These are phyloP conservation scores for Heterohyrax brucei DNA, from an alignment of 2,797 vertebrate species.

Conservation along the genomic window DNA sequence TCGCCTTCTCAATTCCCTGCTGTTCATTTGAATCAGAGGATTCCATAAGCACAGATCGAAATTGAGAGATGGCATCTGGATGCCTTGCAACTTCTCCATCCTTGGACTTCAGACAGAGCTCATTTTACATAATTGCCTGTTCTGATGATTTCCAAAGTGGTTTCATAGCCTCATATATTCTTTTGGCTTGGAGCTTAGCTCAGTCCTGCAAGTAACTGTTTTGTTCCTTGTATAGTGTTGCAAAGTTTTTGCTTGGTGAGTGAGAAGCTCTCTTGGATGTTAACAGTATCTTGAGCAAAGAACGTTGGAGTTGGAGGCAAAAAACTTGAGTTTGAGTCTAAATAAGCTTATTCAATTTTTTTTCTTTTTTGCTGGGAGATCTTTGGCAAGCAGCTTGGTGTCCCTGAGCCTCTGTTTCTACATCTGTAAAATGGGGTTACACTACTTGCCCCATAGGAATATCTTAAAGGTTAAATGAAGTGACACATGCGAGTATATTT, in stretches of 20 bases:
- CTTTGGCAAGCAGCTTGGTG: not conserved
- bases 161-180: constrained; percentile 35
- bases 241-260: not conserved
- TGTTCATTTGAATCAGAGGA: constrained; percentile 19
- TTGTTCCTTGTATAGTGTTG: not conserved
- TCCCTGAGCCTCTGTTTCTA: constrained; percentile 9
- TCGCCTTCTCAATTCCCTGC: not conserved
- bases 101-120: not conserved
- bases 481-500: not conserved
- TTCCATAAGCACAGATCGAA: constrained; percentile 34
- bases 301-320: not conserved
- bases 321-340: not conserved
- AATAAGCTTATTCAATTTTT: not conserved
- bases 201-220: constrained; percentile 25
- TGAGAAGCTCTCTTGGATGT: constrained; percentile 8
- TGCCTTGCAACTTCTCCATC: not conserved
- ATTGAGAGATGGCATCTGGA: not conserved
- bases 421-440: not conserved
- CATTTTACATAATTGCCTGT: not conserved
- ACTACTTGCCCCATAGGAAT: not conserved
- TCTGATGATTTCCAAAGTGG: constrained; percentile 47
- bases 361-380: not conserved
- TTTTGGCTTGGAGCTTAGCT: constrained; percentile 42
- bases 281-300: not conserved
- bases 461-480: not conserved